These are phyloP conservation scores for Anguilla rostrata DNA, from an alignment of 2,113 vertebrate species.

Conservation along the genomic window DNA sequence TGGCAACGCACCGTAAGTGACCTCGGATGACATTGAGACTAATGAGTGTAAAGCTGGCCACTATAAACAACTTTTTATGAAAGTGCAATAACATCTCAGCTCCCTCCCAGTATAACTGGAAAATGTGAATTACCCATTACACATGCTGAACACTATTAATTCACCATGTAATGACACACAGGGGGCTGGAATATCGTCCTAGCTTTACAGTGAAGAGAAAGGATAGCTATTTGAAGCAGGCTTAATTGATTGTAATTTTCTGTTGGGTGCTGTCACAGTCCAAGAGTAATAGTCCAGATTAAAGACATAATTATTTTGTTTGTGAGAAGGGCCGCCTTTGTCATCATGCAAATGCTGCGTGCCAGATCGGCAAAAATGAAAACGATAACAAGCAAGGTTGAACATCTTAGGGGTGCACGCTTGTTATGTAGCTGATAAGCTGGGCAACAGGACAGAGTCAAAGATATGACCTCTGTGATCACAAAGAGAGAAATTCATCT, in stretches of 20 bases:
- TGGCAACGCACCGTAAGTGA: too few species aligned
- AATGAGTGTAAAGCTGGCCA: too few species aligned
- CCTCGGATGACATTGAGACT: too few species aligned
- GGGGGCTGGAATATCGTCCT: background rate
- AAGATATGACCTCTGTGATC: too few species aligned
- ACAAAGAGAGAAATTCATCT: too few species aligned
- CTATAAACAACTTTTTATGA: too few species aligned
- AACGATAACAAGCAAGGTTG: background rate
- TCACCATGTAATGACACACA: background rate
- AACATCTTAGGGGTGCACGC: background rate
- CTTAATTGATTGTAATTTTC: slow-evolving; percentile 7
- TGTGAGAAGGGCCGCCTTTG: background rate
- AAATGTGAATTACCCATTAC: background rate
- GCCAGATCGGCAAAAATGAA: background rate
- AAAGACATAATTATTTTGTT: background rate
- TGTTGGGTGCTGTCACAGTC: background rate
- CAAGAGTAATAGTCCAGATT: background rate
- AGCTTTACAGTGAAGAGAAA: background rate
- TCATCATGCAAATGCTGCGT: background rate
- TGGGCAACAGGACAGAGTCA: background rate
- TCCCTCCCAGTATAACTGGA: background rate
- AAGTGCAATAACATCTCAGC: background rate
- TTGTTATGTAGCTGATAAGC: background rate
- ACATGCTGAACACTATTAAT: background rate
- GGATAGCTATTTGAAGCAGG: background rate